These are phyloP conservation scores for Dicyrtoma fusca DNA, from an alignment of 2,888 invertebrate genomes.

Conservation along the genomic window DNA sequence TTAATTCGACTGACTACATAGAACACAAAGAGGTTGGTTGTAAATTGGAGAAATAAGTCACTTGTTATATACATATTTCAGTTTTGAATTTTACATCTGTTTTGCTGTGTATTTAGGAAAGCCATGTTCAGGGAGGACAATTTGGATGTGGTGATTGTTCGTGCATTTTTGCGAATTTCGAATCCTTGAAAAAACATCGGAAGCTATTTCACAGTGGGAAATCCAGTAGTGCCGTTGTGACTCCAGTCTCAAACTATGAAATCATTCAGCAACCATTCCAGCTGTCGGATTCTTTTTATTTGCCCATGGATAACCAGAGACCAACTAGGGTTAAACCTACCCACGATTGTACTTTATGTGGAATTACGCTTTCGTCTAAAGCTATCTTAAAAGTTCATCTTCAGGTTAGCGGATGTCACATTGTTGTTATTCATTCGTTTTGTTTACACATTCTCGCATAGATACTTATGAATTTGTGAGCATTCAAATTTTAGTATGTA, in stretches of 20 bases:
- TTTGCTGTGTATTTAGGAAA: constrained; percentile 6
- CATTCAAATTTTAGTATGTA: too few relatives aligned
- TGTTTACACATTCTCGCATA: too few relatives aligned
- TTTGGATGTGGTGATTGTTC: constrained; percentile 26
- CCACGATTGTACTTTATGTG: background rate
- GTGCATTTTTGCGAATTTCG: constrained; percentile 18
- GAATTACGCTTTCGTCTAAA: background rate
- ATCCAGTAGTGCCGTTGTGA: background rate
- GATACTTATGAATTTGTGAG: too few relatives aligned
- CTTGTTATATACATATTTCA: too few relatives aligned
- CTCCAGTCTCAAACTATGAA: background rate
- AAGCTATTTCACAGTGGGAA: constrained; percentile 14
- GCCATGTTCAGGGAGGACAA: constrained; percentile 23
- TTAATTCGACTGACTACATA: constrained; percentile 14
- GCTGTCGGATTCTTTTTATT: background rate
- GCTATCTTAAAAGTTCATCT: constrained; percentile 3
- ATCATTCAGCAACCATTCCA: background rate
- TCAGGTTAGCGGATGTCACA: too few relatives aligned
- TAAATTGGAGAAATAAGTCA: too few relatives aligned
- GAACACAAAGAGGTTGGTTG: constrained; percentile 17
- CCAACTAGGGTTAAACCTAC: too few relatives aligned
- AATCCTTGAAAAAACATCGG: constrained; percentile 22
- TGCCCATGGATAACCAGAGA: too few relatives aligned
- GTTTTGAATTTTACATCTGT: too few relatives aligned
- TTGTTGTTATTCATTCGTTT: background rate